A percentile compares a stretch with the other conserved stretches of the same genome.
These are phyloP conservation scores for Callionymus lyra DNA, from an alignment of 2,113 vertebrate species.

Conservation along the genomic window DNA sequence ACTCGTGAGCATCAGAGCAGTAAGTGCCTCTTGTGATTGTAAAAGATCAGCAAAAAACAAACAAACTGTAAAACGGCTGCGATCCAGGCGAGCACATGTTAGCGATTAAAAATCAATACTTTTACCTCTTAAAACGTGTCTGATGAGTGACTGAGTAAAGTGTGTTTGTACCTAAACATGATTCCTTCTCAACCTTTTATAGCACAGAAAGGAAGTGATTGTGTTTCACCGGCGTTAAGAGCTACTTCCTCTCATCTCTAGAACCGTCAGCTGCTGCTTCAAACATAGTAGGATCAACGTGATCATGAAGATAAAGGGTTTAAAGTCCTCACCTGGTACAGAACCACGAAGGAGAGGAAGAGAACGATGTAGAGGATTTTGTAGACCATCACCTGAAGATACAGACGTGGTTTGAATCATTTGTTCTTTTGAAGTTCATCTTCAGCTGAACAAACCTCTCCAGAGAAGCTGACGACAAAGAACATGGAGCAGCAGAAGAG, in stretches of 20 bases:
- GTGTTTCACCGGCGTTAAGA: conserved; percentile 2
- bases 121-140: conserved; percentile 14
- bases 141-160: neutral
- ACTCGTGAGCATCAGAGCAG: conserved; percentile 42
- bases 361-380: conserved; percentile 66
- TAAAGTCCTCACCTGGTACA: conserved; percentile 57
- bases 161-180: neutral
- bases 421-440: too few species aligned
- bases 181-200: conserved; percentile 2
- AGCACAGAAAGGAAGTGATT: conserved; percentile 5
- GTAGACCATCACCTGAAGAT: conserved; percentile 51
- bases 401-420: too few species aligned
- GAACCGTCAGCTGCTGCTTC: too few species aligned
- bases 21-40: conserved; percentile 44
- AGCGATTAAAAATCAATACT: conserved; percentile 53
- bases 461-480: conserved; percentile 67
- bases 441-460: conserved; percentile 42
- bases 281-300: too few species aligned
- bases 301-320: too few species aligned
- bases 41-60: conserved; percentile 54
- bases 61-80: conserved; percentile 29
- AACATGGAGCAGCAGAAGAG: conserved; percentile 69
- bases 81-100: conserved; percentile 25
- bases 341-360: conserved; percentile 60
- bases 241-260: too few species aligned